phyloP scores from a whole-genome alignment of 1,140 invertebrate species.

The Leucophenga varia region DNA sequence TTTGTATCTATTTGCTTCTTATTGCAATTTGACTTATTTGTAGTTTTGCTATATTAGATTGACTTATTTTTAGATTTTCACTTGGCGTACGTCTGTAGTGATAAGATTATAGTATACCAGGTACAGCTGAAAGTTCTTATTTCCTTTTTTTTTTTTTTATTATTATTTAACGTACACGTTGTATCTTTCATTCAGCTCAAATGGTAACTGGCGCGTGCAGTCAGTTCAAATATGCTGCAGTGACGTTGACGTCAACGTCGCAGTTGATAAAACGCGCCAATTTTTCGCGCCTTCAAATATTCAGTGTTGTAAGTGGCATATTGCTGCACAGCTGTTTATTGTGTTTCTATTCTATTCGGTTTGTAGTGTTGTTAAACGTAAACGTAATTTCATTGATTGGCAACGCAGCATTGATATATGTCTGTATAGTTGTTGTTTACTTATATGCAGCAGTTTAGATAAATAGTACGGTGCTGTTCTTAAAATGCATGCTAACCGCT shows the following conservation, averaged over 20 bases:
- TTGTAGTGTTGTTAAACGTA: too few relatives aligned
- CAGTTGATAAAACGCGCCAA: neutral
- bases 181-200: conserved; percentile 34
- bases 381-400: too few relatives aligned
- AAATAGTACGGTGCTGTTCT: too few relatives aligned
- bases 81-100: conserved; percentile 27
- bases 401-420: too few relatives aligned
- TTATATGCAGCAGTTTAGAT: too few relatives aligned
- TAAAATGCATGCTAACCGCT: too few relatives aligned
- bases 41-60: conserved; percentile 14
- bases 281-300: too few relatives aligned
- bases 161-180: conserved; percentile 23
- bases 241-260: conserved; percentile 17
- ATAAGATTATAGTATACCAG: conserved; percentile 8
- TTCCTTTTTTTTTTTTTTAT: conserved; percentile 12
- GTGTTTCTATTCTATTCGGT: too few relatives aligned
- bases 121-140: too few relatives aligned
- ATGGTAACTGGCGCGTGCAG: conserved; percentile 47
- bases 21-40: conserved; percentile 21
- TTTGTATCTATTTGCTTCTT: conserved; percentile 11
- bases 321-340: too few relatives aligned
- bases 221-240: conserved; percentile 35
- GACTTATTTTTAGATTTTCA: conserved; percentile 23
- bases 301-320: too few relatives aligned
- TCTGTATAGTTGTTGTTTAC: too few relatives aligned